Evolutionary conservation across 2,888 invertebrate species (phyloP).

Genomic region (Apomyelois bistriatella): DNA sequence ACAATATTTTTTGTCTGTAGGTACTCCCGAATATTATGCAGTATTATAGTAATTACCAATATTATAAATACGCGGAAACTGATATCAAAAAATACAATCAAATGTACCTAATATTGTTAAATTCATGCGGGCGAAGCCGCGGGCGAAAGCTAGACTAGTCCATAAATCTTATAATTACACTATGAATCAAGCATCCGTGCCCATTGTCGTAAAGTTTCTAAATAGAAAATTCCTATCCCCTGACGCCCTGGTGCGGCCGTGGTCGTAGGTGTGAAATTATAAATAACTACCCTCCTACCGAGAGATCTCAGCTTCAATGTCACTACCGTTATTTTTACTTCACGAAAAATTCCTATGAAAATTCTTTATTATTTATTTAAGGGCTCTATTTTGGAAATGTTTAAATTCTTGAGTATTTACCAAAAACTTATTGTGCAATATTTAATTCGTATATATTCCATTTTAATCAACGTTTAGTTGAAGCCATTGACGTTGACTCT

Average conservation of each 20-base stretch:
- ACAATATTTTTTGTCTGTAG: conserved; percentile 11
- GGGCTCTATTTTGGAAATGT: background rate
- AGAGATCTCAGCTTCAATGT: conserved; percentile 64
- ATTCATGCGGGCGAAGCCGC: too few relatives aligned
- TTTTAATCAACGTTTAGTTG: too few relatives aligned
- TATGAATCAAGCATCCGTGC: conserved; percentile 15
- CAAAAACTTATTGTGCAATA: too few relatives aligned
- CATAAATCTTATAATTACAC: background rate
- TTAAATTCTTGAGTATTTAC: too few relatives aligned
- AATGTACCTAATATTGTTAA: too few relatives aligned
- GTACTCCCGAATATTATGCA: too few relatives aligned
- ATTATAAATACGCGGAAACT: background rate
- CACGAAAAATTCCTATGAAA: conserved; percentile 22
- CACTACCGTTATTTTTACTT: conserved; percentile 53
- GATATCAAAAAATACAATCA: too few relatives aligned
- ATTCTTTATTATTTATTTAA: background rate
- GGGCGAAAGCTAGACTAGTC: too few relatives aligned
- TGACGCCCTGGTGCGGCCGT: conserved; percentile 45
- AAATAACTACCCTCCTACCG: conserved; percentile 62
- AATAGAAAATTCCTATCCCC: conserved; percentile 60
- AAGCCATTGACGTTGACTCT: too few relatives aligned
- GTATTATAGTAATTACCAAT: background rate
- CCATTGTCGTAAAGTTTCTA: conserved; percentile 37
- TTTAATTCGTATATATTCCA: too few relatives aligned
- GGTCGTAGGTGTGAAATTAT: conserved; percentile 62